phyloP scores from a whole-genome alignment of 2,113 vertebrate genomes.

The Gavia stellata region DNA sequence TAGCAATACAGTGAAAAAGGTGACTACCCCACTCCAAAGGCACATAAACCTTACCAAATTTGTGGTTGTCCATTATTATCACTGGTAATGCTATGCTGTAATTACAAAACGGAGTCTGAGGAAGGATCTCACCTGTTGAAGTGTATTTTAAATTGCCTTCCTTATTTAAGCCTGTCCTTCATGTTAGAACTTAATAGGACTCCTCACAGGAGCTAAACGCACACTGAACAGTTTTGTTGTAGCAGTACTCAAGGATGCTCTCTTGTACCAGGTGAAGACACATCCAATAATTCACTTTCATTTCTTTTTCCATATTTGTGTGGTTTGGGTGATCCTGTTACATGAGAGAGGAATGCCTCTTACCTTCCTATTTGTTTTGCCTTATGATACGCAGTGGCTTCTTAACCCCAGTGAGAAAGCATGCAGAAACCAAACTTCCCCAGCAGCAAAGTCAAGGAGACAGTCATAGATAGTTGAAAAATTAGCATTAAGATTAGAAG shows the following conservation, averaged over 20 bases:
- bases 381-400: neutral
- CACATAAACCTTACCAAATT: neutral
- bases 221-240: neutral
- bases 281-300: neutral
- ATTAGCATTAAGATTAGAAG: neutral
- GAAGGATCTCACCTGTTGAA: neutral
- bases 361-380: neutral
- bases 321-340: neutral
- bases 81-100: neutral
- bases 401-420: neutral
- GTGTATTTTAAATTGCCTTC: neutral
- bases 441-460: neutral
- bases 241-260: neutral
- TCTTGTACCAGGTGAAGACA: neutral
- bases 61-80: neutral
- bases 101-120: neutral
- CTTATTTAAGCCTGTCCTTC: neutral
- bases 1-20: neutral
- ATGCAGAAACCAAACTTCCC: neutral
- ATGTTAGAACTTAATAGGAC: neutral
- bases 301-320: neutral
- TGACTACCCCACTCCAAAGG: neutral
- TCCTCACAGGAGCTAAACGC: neutral
- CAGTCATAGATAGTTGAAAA: neutral
- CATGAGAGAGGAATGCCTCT: neutral